Percentiles rank a stretch among this genome's conserved stretches.
Conservation (phyloP, 2,113 vertebrate genomes). For the Otolemur garnettii region DNA sequence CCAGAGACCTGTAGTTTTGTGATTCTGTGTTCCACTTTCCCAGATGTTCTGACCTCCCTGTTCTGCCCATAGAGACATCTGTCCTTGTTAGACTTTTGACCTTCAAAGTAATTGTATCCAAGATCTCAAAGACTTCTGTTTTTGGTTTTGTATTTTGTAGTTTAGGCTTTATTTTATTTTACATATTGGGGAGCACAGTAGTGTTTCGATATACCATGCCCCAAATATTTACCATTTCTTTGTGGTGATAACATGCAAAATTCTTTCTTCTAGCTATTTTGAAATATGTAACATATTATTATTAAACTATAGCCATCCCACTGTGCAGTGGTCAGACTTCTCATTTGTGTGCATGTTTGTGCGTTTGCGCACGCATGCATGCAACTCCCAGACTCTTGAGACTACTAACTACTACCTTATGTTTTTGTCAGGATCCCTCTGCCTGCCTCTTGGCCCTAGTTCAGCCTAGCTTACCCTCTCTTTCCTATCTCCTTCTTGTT, state of each 20-base stretch:
- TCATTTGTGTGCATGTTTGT: neutral
- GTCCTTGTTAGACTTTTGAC: neutral
- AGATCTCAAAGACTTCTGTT: neutral
- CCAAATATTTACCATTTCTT: neutral
- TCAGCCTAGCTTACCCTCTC: neutral
- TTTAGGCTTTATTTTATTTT: neutral
- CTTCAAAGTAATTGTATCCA: neutral
- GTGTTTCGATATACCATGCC: neutral
- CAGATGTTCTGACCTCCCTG: neutral
- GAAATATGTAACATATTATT: neutral
- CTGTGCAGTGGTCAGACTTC: neutral
- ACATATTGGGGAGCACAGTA: neutral
- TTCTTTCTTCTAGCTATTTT: neutral
- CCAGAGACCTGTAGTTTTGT: neutral
- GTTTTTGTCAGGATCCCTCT: neutral
- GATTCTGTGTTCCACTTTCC: neutral
- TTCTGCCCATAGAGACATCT: neutral
- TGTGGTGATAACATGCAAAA: neutral
- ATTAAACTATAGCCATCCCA: neutral
- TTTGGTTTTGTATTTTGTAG: neutral
- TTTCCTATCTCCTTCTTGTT: neutral
- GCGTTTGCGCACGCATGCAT: accelerated
- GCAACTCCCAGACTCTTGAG: neutral
- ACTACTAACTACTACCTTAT: no score
- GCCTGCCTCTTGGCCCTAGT: neutral